Evolutionary conservation across 2,888 invertebrate genomes (phyloP).

Genomic region (Pseudococcus jackbeardsleyi): DNA sequence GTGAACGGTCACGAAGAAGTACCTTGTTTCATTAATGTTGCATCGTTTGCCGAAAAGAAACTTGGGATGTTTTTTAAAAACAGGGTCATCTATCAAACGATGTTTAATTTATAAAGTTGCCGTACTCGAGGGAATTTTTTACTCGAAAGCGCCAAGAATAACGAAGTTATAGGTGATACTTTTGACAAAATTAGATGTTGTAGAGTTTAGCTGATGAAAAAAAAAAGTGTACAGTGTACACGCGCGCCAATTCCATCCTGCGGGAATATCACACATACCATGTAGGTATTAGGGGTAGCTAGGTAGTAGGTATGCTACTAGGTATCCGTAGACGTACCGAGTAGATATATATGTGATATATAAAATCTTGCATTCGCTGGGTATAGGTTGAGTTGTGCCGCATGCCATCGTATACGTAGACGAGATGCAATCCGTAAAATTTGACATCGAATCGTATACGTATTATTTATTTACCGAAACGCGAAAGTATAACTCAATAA

Average conservation of each 20-base stretch:
- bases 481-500: constrained; percentile 21
- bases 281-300: background rate
- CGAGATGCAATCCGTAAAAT: background rate
- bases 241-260: constrained; percentile 4
- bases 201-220: background rate
- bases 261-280: background rate
- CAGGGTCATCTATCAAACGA: constrained; percentile 38
- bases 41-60: constrained; percentile 47
- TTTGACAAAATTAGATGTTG: constrained; percentile 41
- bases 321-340: background rate
- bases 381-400: background rate
- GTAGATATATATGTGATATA: background rate
- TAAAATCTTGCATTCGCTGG: background rate
- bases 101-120: constrained; percentile 44
- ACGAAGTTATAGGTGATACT: constrained; percentile 44
- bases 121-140: constrained; percentile 26
- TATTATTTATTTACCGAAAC: constrained; percentile 3
- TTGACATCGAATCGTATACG: background rate
- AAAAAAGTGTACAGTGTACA: constrained; percentile 9
- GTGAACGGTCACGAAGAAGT: constrained; percentile 33
- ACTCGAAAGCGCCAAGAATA: constrained; percentile 38
- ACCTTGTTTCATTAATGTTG: constrained; percentile 24
- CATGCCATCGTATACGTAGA: background rate
- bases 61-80: constrained; percentile 24
- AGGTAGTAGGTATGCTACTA: too few species aligned